Evolutionary conservation across 2,888 invertebrate species (phyloP).

Genomic region (Apotomis turbidana): DNA sequence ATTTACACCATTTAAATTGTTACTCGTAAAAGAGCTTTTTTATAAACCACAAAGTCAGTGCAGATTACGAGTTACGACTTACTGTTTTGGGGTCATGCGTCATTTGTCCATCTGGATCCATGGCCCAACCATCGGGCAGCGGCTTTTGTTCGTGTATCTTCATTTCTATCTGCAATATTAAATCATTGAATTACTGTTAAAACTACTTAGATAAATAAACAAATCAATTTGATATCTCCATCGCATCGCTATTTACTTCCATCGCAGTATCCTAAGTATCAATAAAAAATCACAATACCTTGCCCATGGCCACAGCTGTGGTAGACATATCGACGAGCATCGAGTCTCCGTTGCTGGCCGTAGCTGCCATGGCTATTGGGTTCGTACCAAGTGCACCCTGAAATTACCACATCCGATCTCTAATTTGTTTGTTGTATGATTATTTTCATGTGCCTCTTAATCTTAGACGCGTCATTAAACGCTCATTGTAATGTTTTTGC

Average conservation of each 20-base stretch:
- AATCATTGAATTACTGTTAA: neutral
- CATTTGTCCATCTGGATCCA: conserved; percentile 83
- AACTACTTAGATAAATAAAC: too few relatives aligned
- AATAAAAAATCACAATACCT: conserved; percentile 75
- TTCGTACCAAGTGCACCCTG: conserved; percentile 94
- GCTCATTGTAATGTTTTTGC: too few relatives aligned
- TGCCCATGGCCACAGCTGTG: conserved; percentile 96
- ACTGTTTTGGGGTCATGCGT: conserved; percentile 86
- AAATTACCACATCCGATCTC: conserved; percentile 41
- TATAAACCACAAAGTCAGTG: too few relatives aligned
- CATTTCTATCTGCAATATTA: conserved; percentile 88
- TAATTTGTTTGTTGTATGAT: too few relatives aligned
- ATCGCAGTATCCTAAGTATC: too few relatives aligned
- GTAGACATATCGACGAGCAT: conserved; percentile 97
- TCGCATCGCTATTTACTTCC: too few relatives aligned
- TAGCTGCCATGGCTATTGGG: conserved; percentile 92
- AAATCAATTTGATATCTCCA: too few relatives aligned
- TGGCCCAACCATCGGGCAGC: conserved; percentile 94
- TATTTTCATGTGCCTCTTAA: too few relatives aligned
- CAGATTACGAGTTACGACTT: conserved; percentile 48
- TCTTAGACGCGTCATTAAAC: too few relatives aligned
- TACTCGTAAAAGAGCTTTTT: too few relatives aligned
- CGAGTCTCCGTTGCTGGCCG: conserved; percentile 86
- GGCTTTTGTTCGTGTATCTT: conserved; percentile 89
- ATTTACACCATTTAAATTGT: too few relatives aligned